A percentile compares a stretch with the other conserved stretches of the same genome.
phyloP scores from a whole-genome alignment of 2,113 vertebrate species.

The mouse (Mus musculus) region GRCm39 chr15:102271501-102272000 shows the following conservation, averaged over 20 bases:
- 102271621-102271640: neutral
- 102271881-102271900: neutral
- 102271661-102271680: neutral
- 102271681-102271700: neutral
- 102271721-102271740: neutral
- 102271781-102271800: neutral
- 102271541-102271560: conserved; percentile 65
- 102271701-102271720: neutral
- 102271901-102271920: neutral
- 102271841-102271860: neutral
- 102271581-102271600: neutral
- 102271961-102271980: neutral
- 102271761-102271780: neutral
- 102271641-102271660: neutral
- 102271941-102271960: neutral
- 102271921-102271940: neutral
- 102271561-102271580: neutral
- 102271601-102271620: neutral
- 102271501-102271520: neutral
- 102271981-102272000: neutral
- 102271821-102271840: too few species aligned
- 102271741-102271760: neutral
- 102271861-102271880: neutral
- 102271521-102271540: neutral
- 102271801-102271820: neutral